Evolutionary conservation across 2,797 vertebrate genomes (phyloP).

Genomic region (Brachyrhaphis roseni): DNA sequence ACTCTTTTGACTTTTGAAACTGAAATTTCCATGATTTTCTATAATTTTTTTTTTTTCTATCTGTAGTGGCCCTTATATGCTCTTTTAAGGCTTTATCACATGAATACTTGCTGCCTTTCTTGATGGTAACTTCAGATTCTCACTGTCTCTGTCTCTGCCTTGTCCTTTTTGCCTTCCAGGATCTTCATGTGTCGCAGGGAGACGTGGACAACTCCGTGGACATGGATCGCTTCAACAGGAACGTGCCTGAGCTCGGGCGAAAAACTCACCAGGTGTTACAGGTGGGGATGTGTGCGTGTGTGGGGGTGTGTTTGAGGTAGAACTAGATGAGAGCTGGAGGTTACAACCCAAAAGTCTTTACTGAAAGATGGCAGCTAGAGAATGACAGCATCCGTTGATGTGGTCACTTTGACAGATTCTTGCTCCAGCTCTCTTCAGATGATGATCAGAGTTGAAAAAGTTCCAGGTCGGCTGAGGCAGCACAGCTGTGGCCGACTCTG

Average conservation of each 20-base stretch:
- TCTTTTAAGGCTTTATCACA: too few species aligned
- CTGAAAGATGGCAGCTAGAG: neutral
- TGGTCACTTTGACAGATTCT: neutral
- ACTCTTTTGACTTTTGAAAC: too few species aligned
- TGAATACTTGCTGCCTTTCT: neutral
- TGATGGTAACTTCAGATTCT: slow-evolving; percentile 9
- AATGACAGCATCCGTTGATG: slow-evolving; percentile 12
- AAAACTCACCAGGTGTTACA: slow-evolving; percentile 83
- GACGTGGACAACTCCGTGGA: slow-evolving; percentile 57
- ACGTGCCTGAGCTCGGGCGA: slow-evolving; percentile 61
- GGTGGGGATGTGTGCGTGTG: slow-evolving; percentile 80
- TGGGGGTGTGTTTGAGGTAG: slow-evolving; percentile 39
- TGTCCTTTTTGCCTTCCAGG: slow-evolving; percentile 65
- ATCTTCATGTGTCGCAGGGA: slow-evolving; percentile 71
- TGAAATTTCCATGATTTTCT: too few species aligned
- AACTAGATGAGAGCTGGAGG: neutral
- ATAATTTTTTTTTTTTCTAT: too few species aligned
- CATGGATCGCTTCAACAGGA: slow-evolving; percentile 86
- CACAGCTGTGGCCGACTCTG: slow-evolving; percentile 13
- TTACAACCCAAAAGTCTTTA: neutral
- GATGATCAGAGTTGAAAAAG: neutral
- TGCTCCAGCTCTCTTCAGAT: neutral
- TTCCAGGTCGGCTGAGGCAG: slow-evolving; percentile 17
- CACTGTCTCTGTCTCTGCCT: neutral
- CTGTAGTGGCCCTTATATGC: too few species aligned